Evolutionary conservation across 2,888 invertebrate genomes (phyloP).

Genomic region (Gastrophysa polygoni): DNA sequence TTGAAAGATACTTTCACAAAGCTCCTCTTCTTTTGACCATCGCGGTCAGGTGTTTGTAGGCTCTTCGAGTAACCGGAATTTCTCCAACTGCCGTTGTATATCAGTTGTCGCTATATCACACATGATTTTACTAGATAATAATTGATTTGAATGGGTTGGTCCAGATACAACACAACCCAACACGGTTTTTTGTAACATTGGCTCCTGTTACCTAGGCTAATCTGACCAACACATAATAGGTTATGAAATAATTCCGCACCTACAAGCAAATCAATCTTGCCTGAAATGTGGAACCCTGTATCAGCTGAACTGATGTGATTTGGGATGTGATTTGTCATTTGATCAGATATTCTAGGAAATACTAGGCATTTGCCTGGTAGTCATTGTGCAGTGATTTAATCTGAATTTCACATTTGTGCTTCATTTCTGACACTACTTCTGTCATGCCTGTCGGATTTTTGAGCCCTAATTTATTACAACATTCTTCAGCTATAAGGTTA

Average conservation of each 20-base stretch:
- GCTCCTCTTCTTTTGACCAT: background rate
- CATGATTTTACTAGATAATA: background rate
- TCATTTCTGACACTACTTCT: background rate
- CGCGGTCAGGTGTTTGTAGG: background rate
- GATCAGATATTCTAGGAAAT: constrained; percentile 7
- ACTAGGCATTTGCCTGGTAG: constrained; percentile 3
- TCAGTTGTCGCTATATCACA: background rate
- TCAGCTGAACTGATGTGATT: background rate
- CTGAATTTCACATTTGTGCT: constrained; percentile 1
- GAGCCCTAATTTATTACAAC: background rate
- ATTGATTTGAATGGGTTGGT: background rate
- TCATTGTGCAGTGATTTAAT: background rate
- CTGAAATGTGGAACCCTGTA: too few relatives aligned
- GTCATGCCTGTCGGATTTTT: background rate
- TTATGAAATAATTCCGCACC: constrained; percentile 2
- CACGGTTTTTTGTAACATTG: constrained; percentile 10
- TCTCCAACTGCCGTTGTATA: background rate
- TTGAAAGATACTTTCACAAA: background rate
- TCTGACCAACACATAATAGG: constrained; percentile 6
- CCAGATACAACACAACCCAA: constrained; percentile 7
- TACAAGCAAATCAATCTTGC: background rate
- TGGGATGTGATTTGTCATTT: constrained; percentile 2
- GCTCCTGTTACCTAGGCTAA: background rate
- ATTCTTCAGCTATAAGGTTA: background rate
- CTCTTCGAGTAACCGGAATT: too few relatives aligned